Conservation (phyloP, 1,140 invertebrate genomes). For the Teleopsis dalmanni region DNA sequence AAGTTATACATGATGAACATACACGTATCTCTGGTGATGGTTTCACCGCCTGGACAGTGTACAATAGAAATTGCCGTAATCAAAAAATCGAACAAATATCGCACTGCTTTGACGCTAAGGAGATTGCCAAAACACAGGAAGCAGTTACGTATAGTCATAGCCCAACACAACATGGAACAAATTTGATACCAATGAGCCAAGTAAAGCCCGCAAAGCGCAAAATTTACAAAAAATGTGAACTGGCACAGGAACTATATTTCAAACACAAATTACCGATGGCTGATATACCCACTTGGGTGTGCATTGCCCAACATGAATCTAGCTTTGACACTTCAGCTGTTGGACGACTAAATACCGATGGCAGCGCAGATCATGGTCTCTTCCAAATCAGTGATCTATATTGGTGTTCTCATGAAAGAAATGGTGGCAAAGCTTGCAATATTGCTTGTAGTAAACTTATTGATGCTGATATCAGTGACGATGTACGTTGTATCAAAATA, state of each 20-base stretch:
- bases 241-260: slow-evolving; percentile 51
- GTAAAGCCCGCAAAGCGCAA: slow-evolving; percentile 37
- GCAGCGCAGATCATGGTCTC: slow-evolving; percentile 59
- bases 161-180: not conserved
- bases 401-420: slow-evolving; percentile 56
- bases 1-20: slow-evolving; percentile 52
- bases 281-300: slow-evolving; percentile 59
- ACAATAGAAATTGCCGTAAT: slow-evolving; percentile 25
- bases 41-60: slow-evolving; percentile 60
- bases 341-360: slow-evolving; percentile 49
- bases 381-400: slow-evolving; percentile 61
- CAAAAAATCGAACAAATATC: not conserved
- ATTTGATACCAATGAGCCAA: too few species aligned
- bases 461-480: slow-evolving; percentile 62
- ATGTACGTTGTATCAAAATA: slow-evolving; percentile 55
- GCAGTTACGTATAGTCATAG: not conserved
- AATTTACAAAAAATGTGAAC: slow-evolving; percentile 55
- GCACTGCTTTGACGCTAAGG: not conserved
- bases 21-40: slow-evolving; percentile 53
- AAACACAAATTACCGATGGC: slow-evolving; percentile 46
- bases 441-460: slow-evolving; percentile 53
- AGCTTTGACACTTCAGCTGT: slow-evolving; percentile 56
- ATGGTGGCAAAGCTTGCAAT: slow-evolving; percentile 53
- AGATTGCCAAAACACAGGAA: not conserved
- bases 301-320: slow-evolving; percentile 62